phyloP scores from a whole-genome alignment of 2,797 vertebrate species.

The Mionectes olivaceus region DNA sequence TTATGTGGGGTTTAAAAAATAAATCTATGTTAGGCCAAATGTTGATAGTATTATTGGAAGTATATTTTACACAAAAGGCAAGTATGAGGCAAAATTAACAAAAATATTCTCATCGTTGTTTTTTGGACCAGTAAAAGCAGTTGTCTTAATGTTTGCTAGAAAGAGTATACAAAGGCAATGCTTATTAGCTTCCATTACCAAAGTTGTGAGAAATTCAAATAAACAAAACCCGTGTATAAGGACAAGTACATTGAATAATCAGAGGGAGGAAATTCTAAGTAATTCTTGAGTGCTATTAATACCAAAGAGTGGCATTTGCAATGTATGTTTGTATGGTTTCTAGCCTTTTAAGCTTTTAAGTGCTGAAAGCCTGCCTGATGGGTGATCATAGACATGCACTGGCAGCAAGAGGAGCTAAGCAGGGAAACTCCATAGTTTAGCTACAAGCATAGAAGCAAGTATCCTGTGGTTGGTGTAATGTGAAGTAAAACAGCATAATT shows the following conservation, averaged over 20 bases:
- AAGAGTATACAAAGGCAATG: not conserved
- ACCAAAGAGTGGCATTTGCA: not conserved
- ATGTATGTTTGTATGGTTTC: not conserved
- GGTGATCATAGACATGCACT: accelerated
- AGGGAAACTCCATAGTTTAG: not conserved
- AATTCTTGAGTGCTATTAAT: not conserved
- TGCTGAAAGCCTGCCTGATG: not conserved
- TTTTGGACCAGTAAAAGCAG: not conserved
- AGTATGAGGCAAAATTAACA: not conserved
- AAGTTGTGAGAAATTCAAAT: not conserved
- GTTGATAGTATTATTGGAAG: not conserved
- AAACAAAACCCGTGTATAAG: not conserved
- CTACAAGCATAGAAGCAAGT: not conserved
- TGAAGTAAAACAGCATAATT: not conserved
- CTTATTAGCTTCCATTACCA: not conserved
- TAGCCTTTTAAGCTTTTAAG: not conserved
- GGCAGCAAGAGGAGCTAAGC: not conserved
- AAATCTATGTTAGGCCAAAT: not conserved
- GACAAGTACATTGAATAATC: not conserved
- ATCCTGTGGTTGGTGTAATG: not conserved
- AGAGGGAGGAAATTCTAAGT: not conserved
- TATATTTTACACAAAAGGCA: not conserved
- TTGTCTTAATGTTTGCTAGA: not conserved
- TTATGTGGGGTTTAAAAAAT: not conserved
- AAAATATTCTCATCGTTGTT: not conserved